These are phyloP conservation scores for Periophthalmus magnuspinnatus DNA, from an alignment of 2,797 vertebrate genomes.

Conservation along the genomic window DNA sequence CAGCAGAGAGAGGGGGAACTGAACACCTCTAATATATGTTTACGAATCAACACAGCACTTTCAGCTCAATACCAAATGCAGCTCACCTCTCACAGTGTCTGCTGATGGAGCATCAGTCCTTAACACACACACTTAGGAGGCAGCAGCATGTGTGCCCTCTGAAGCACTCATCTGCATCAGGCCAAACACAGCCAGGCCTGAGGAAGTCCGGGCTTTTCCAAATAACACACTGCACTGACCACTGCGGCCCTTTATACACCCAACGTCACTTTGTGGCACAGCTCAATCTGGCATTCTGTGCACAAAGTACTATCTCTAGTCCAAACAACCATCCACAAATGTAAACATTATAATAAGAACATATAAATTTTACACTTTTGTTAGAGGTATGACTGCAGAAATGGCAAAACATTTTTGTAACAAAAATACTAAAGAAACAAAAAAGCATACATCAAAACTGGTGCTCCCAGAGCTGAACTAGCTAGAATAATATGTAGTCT, in stretches of 20 bases:
- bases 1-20: constrained; percentile 18
- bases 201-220: constrained; percentile 25
- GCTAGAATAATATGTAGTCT: neutral
- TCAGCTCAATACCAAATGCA: constrained; percentile 19
- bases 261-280: neutral
- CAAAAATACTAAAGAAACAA: neutral
- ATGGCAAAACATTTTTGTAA: neutral
- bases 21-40: constrained; percentile 39
- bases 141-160: constrained; percentile 32
- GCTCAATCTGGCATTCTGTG: constrained; percentile 2
- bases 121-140: constrained; percentile 6
- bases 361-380: neutral
- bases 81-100: constrained; percentile 47
- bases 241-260: neutral
- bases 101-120: neutral
- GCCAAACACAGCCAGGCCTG: constrained; percentile 33
- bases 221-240: constrained; percentile 11
- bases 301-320: neutral
- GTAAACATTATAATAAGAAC: too few species aligned
- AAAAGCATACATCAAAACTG: neutral
- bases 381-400: neutral
- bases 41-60: constrained; percentile 23
- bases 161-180: constrained; percentile 40
- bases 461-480: too few species aligned
- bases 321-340: neutral